Percentiles rank a stretch among this genome's conserved stretches.
These are phyloP conservation scores for Crotophaga sulcirostris DNA, from an alignment of 2,113 vertebrate species.

Conservation along the genomic window DNA sequence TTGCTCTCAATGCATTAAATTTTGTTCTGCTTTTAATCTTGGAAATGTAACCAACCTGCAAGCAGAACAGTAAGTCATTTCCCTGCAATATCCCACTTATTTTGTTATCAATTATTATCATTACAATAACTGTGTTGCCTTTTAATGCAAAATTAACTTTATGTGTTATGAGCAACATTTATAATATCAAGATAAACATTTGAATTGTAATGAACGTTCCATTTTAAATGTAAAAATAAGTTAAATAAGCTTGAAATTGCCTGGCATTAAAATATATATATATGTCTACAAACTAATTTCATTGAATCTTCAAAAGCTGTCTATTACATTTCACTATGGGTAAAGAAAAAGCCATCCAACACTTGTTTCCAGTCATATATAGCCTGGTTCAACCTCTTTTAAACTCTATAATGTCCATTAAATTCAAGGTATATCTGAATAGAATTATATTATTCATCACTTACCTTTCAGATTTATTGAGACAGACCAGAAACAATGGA, in stretches of 20 bases:
- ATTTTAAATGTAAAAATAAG: neutral
- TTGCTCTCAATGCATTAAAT: neutral
- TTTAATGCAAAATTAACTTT: neutral
- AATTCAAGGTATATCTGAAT: neutral
- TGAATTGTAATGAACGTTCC: neutral
- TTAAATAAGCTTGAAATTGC: neutral
- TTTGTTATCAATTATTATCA: neutral
- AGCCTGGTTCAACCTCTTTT: neutral
- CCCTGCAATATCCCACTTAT: neutral
- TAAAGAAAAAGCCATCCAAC: neutral
- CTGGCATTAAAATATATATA: neutral
- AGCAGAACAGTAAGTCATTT: neutral
- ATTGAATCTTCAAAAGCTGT: neutral
- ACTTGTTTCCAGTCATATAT: neutral
- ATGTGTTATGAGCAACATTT: neutral
- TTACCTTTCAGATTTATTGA: neutral
- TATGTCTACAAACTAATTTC: neutral
- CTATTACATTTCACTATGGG: neutral
- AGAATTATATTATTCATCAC: neutral
- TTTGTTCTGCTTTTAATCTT: neutral
- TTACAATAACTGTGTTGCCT: neutral
- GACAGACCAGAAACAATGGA: neutral
- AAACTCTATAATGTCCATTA: neutral
- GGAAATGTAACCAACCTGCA: neutral
- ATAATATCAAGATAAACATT: neutral